Evolutionary conservation across 2,113 vertebrate genomes (phyloP).

Genomic region (Salvelinus sp.): DNA sequence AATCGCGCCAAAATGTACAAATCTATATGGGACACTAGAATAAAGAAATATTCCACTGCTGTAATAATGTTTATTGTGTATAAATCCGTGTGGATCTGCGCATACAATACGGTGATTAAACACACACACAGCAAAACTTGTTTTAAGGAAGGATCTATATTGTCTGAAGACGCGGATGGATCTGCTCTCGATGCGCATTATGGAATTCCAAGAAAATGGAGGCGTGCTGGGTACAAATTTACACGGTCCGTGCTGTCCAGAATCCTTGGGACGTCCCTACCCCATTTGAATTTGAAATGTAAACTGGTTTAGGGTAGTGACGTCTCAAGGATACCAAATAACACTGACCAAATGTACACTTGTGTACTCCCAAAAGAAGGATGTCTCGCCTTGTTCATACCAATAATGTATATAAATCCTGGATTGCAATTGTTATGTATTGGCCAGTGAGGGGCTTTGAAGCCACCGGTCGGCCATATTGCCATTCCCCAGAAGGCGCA

Average conservation of each 20-base stretch:
- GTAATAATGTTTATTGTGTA: rapidly evolving
- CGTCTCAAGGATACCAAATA: no score
- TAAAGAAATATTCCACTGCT: background rate
- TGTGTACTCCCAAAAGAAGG: conserved; percentile 69
- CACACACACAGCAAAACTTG: rapidly evolving
- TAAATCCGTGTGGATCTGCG: background rate
- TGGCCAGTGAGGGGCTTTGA: no score
- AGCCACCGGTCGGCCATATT: no score
- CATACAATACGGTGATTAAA: rapidly evolving
- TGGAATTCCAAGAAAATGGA: conserved; percentile 69
- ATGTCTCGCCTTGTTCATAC: conserved; percentile 37
- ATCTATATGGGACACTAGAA: background rate
- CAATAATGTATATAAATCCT: no score
- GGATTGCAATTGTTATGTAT: no score
- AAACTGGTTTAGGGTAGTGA: no score
- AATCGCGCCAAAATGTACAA: conserved; percentile 73
- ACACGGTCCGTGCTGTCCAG: conserved; percentile 45
- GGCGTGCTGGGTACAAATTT: conserved; percentile 59
- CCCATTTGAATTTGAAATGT: no score
- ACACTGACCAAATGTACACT: conserved; percentile 38
- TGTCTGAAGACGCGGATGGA: conserved; percentile 54
- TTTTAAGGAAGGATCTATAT: conserved; percentile 24
- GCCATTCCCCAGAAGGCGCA: no score
- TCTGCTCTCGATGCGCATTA: background rate
- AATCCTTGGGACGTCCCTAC: no score